Base-by-base conservation (phyloP, 35 echinoderm and acorn worm species). In the Apostichopus japonicus region DNA sequence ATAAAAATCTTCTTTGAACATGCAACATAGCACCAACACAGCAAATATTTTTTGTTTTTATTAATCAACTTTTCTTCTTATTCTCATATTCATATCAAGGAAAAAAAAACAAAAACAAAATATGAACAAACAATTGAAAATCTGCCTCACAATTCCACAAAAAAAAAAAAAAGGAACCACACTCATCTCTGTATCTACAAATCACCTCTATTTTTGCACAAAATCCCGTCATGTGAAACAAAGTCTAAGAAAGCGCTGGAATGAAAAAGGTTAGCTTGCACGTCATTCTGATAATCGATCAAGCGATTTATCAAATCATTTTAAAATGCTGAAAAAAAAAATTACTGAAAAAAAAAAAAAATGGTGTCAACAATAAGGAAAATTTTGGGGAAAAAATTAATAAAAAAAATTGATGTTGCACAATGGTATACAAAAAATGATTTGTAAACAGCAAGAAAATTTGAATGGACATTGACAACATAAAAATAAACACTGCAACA, bases 211-310 rank as follows among this genome's bases (percentile, higher is more conserved):
- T 54, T 84, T 44, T 84, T 84, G 81, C 81, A 84, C 81, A 58
- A 84, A 84, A 84, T 84, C 81, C 81, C 81, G 71, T 75, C 63
- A 57, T 84, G 81, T 84, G 81, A 84, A 84, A 84, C 81, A 8
- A 58, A 57, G 56, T 84, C 81, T 57, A 84, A 84, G 81, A 84
- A 84, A 84, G 81, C 81, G 81, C 81, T 84, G 81, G 81, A 84
- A 84, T 84, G 81, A 84, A 84, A 83, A 84, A 84, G 81, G 81
- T 84, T 56, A 84, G 81, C 81, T 84, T 84, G 81, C 81, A 84
- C 81, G 53, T 84, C 81, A 84, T 54, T 84, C 81, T 51, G 81
- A 84, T 17, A 24, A 58, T 84, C 51, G 57, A 84, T 84, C 33
- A 53, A 80, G 16, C 78, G 51, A 80, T 61, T 61, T 1, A 61